Conservation (phyloP, 1,140 invertebrate species). For the Argopecten irradians region DNA sequence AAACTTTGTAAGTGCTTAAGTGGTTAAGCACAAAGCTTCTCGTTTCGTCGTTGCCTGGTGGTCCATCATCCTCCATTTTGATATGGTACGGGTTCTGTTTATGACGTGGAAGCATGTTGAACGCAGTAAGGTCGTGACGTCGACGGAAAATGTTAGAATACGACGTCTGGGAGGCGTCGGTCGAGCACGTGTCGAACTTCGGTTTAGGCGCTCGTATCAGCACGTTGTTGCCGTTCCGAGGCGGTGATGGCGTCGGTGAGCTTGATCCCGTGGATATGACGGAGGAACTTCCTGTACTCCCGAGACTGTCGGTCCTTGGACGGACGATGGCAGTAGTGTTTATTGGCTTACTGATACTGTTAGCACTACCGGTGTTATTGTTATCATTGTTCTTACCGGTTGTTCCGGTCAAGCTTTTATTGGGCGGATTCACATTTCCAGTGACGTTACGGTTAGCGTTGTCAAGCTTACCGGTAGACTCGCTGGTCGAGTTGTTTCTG, state of each 20-base stretch:
- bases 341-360: slow-evolving; percentile 71
- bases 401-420: slow-evolving; percentile 38
- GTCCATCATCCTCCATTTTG: slow-evolving; percentile 96
- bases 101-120: slow-evolving; percentile 93
- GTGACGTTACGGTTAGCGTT: slow-evolving; percentile 1
- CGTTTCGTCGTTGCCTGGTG: slow-evolving; percentile 97
- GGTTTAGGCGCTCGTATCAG: slow-evolving; percentile 78
- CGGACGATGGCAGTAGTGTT: slow-evolving; percentile 83
- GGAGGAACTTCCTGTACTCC: slow-evolving; percentile 79
- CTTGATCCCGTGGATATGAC: slow-evolving; percentile 63
- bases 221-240: slow-evolving; percentile 53
- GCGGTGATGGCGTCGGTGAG: slow-evolving; percentile 63
- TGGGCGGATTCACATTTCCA: slow-evolving; percentile 12
- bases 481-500: background rate
- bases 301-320: slow-evolving; percentile 78
- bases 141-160: slow-evolving; percentile 78
- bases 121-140: slow-evolving; percentile 94
- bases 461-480: background rate
- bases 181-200: slow-evolving; percentile 86
- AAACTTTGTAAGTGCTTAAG: slow-evolving; percentile 69
- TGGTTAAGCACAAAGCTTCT: slow-evolving; percentile 75
- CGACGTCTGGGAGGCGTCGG: slow-evolving; percentile 79
- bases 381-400: slow-evolving; percentile 58
- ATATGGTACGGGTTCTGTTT: slow-evolving; percentile 93
- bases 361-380: slow-evolving; percentile 38